Evolutionary conservation across 1,140 invertebrate genomes (phyloP).

Genomic region (Diachasmimorpha longicaudata): DNA sequence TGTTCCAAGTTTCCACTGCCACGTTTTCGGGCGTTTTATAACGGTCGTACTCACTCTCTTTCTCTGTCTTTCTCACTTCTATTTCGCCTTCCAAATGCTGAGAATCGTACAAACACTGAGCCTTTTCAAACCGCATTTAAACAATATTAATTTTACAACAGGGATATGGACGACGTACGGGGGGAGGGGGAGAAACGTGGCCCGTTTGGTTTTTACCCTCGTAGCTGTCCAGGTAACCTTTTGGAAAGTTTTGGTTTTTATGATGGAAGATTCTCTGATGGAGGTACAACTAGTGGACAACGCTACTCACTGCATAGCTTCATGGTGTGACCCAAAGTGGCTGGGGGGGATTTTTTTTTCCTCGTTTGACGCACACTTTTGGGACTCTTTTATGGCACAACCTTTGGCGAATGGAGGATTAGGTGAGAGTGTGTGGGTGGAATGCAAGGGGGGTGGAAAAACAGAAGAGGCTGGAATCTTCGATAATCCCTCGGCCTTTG

Average conservation of each 20-base stretch:
- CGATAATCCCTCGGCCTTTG: slow-evolving; percentile 6
- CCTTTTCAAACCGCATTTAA: slow-evolving; percentile 10
- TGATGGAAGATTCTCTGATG: background rate
- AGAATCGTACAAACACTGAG: background rate
- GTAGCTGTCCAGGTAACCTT: background rate
- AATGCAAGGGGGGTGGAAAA: background rate
- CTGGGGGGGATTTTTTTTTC: background rate
- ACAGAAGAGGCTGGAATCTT: background rate
- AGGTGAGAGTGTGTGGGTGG: background rate
- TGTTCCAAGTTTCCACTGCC: background rate
- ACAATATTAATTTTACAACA: slow-evolving; percentile 5
- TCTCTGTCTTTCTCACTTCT: background rate
- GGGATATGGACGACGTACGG: background rate
- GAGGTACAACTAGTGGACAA: background rate
- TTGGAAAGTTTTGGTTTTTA: slow-evolving; percentile 8
- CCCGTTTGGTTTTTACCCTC: background rate
- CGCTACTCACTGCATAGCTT: background rate
- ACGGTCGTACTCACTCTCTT: background rate
- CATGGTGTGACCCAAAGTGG: background rate
- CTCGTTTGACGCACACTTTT: background rate
- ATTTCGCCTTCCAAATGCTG: background rate
- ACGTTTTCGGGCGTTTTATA: slow-evolving; percentile 9
- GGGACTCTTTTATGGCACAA: background rate
- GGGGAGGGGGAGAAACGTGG: background rate
- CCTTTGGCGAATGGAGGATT: slow-evolving; percentile 2